Evolutionary conservation across 2,113 vertebrate genomes (phyloP), one percentile per base, ranked within the genome.

Genomic region (Sitta europaea): DNA sequence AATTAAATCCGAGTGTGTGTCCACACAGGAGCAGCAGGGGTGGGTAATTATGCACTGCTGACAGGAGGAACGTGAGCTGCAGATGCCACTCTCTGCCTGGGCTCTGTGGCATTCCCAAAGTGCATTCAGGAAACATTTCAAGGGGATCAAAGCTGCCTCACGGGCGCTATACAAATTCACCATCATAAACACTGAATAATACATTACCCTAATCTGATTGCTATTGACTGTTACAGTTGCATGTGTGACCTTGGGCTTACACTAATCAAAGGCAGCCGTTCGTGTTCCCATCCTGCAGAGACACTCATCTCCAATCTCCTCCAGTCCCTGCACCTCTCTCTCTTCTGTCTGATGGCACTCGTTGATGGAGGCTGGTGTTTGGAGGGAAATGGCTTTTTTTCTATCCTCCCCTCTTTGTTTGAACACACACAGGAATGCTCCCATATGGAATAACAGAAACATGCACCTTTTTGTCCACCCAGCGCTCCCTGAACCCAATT

Each of bases 101-200:
- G 81, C 84, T 88, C 63, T 5, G 54, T 91, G 92, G 92, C 79
- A 72, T 48, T 93, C 96, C 92, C 95, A 94, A 93, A 81, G 3
- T 63, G 81, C 88, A 86, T 73, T 70, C 84, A 74, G 87, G 86
- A 94, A 92, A 89, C 74, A 83, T 87, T 92, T 95, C 95, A 94
- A 94, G 88, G 89, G 90, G 96, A 95, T 95, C 92, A 86, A 92
- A 92, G 83, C 94, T 85, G 92, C 94, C 93, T 96, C 90, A 57
- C 22, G 45, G 85, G 93, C 83, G 0, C 93, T 94, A 93, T 71
- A 96, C 95, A 95, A 95, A 97, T 96, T 88, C 93, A 53, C 93
- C 90, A 90, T 94, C 94, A 94, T 96, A 96, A 97, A 96, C 91
- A 94, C 96, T 97, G 96, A 97, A 97, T 97, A 97, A 97, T 97